These are phyloP conservation scores for Zootermopsis nevadensis DNA, from an alignment of 2,888 invertebrate species.

Conservation along the genomic window DNA sequence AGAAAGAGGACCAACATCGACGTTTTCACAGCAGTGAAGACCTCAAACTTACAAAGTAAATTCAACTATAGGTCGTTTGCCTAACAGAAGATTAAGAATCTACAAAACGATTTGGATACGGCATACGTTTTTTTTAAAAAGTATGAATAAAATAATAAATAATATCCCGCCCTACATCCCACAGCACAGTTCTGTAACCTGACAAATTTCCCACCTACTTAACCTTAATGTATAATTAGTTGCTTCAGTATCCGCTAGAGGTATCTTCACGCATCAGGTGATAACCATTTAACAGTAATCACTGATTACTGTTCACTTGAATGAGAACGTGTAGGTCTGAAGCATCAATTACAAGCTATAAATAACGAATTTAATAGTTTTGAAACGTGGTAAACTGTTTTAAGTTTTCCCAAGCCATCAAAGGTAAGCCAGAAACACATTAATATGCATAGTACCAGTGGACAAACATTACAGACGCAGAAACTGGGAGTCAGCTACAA, in stretches of 20 bases:
- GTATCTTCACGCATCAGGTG: not conserved
- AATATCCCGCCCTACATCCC: not conserved
- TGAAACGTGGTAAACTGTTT: not conserved
- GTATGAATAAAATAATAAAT: not conserved
- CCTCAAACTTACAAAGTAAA: too few species aligned
- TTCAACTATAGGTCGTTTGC: not conserved
- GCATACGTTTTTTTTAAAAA: not conserved
- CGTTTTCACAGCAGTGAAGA: too few species aligned
- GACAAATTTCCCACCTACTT: constrained; percentile 5
- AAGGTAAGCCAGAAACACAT: too few species aligned
- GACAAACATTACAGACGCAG: too few species aligned
- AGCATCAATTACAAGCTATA: not conserved
- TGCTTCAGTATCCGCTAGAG: not conserved
- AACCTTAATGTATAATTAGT: not conserved
- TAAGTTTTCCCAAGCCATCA: too few species aligned
- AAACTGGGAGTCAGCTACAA: too few species aligned
- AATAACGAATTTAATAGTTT: not conserved
- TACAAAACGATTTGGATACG: not conserved
- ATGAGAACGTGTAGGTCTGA: not conserved
- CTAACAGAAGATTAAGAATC: not conserved
- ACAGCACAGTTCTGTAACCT: not conserved
- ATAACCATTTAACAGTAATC: not conserved
- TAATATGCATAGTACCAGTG: too few species aligned
- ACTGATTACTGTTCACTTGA: not conserved
- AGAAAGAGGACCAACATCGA: too few species aligned